Evolutionary conservation across 2,888 invertebrate species (phyloP).

Genomic region (Selenia dentaria): DNA sequence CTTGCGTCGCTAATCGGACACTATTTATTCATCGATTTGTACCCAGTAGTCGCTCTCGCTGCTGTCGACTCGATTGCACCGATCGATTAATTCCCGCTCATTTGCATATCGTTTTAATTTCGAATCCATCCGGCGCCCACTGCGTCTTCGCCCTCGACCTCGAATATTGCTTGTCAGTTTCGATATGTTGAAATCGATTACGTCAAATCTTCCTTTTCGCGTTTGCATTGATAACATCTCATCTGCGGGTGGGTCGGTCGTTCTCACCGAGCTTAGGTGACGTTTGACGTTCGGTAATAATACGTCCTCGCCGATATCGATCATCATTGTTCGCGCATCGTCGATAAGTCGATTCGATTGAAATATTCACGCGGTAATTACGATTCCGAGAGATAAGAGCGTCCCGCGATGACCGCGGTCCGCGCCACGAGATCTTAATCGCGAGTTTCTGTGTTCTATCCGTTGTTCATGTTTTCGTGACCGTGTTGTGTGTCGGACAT

Average conservation of each 20-base stretch:
- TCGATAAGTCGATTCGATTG: conserved; percentile 73
- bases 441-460: conserved; percentile 49
- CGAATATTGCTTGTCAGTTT: conserved; percentile 70
- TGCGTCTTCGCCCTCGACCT: conserved; percentile 69
- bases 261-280: conserved; percentile 41
- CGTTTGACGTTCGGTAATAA: conserved; percentile 70
- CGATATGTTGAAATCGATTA: conserved; percentile 77
- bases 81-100: conserved; percentile 73
- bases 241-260: conserved; percentile 56
- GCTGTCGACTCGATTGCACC: conserved; percentile 71
- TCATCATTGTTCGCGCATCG: conserved; percentile 73
- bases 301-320: conserved; percentile 61
- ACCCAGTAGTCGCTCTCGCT: conserved; percentile 69
- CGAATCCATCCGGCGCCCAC: conserved; percentile 78
- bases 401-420: conserved; percentile 46
- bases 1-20: conserved; percentile 69
- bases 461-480: conserved; percentile 61
- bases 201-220: conserved; percentile 66
- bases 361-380: conserved; percentile 80
- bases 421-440: conserved; percentile 56
- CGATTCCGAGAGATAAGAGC: conserved; percentile 69
- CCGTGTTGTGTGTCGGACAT: conserved; percentile 50
- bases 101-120: conserved; percentile 82
- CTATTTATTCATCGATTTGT: conserved; percentile 80
- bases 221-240: conserved; percentile 61